These are phyloP conservation scores for Actenoides hombroni DNA, from an alignment of 2,113 vertebrate species.

Conservation along the genomic window DNA sequence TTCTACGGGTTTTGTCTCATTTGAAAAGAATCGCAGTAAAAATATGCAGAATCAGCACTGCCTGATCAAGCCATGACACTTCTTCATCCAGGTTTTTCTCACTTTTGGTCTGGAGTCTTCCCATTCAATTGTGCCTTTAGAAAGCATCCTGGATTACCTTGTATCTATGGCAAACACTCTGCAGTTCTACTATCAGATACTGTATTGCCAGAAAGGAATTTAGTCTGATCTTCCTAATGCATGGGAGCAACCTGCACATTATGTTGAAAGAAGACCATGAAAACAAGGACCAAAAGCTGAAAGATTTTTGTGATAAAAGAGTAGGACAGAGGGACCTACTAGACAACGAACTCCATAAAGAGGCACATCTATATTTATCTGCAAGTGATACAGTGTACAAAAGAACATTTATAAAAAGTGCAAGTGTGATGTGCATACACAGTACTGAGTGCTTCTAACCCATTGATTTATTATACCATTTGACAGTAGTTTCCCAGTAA, in stretches of 20 bases:
- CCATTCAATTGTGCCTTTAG: neutral
- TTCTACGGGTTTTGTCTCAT: neutral
- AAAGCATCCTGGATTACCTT: neutral
- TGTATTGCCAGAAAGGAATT: neutral
- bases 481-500: neutral
- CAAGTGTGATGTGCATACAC: neutral
- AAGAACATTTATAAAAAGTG: neutral
- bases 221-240: neutral
- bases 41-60: neutral
- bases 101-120: neutral
- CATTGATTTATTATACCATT: neutral
- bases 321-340: neutral
- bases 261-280: neutral
- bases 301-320: neutral
- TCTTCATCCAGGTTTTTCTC: neutral
- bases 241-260: neutral
- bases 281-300: neutral
- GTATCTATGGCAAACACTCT: neutral
- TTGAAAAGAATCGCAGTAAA: neutral
- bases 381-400: neutral
- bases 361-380: neutral
- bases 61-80: neutral
- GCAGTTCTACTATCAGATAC: neutral
- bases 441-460: neutral
- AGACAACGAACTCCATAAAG: neutral